Base-by-base conservation (phyloP, 1,140 invertebrate genomes). In the Antheraea mylitta region DNA sequence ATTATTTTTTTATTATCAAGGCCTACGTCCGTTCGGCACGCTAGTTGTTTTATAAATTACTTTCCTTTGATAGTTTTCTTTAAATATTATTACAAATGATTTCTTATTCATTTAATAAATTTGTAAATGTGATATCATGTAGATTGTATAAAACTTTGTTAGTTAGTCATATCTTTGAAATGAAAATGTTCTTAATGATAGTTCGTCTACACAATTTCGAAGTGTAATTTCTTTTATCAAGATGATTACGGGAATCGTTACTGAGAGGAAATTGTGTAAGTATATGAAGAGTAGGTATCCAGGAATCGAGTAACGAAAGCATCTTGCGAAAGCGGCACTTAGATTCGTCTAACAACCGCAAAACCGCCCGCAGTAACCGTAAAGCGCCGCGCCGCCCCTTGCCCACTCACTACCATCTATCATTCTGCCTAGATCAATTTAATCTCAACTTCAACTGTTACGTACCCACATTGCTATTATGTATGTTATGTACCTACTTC, bases 391-490 rank as follows among this genome's bases (percentile, higher is more conserved):
- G 45, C 45, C 45, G 45, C 45, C 11, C 45, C 45, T 9, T 16
- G 45, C 45, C 71, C 37, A n/a, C 37, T 64, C 62, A 45, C 68
- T 48, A 72, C 72, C 67, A 82, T 82, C 78, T 72, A 82, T 82
- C 80, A 80, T 78, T 66, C 78, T 70, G 74, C 71, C 76, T 59
- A 72, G 76, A 82, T 82, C 78, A 80, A 82, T 80, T 82, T 53
- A 81, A 79, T 74, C 74, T 70, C 69, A 69, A 64, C 60, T 30
- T 36, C 18, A 36, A 61, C 60, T 30, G 45, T 53, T 13, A 30
- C 30, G 19, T 61, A 36, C 60, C 60, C 45, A 53, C 45, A 16
- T 6, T 53, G 45, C 11, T 53, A 53, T 53, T 53, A 6, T 53
- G 16, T 53, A 53, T 13, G 13, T 53, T 2, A 53, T 53, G 16